Conservation (phyloP, 2,797 vertebrate species). For the Dicrostonyx torquatus region DNA sequence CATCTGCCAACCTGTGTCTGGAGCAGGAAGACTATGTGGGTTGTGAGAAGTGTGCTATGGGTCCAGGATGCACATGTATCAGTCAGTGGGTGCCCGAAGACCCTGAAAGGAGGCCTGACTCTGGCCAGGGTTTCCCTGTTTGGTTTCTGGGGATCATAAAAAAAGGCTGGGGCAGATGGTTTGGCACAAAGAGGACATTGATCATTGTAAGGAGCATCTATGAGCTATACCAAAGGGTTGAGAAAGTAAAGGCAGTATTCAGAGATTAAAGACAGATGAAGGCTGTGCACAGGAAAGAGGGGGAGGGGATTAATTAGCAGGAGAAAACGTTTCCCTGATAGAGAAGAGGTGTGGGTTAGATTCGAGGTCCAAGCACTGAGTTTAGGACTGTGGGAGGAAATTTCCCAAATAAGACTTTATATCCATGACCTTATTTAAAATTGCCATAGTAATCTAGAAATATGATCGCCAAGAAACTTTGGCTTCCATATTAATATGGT, state of each 20-base stretch:
- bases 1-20: background rate
- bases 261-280: background rate
- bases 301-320: background rate
- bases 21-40: background rate
- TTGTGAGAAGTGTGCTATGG: fast-evolving
- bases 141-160: background rate
- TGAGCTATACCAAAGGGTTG: background rate
- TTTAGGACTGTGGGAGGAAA: background rate
- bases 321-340: background rate
- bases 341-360: background rate
- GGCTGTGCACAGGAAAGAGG: background rate
- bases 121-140: background rate
- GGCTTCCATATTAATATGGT: background rate
- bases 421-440: background rate
- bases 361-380: background rate
- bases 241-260: background rate
- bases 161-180: fast-evolving
- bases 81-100: background rate
- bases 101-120: background rate
- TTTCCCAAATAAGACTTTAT: background rate
- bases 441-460: slow-evolving; percentile 11
- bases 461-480: background rate
- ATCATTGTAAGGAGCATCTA: background rate
- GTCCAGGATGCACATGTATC: background rate
- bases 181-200: background rate